A percentile compares a stretch with the other conserved stretches of the same genome.
Evolutionary conservation across 2,113 vertebrate species (phyloP).

Genomic region (Eleginops maclovinus): DNA sequence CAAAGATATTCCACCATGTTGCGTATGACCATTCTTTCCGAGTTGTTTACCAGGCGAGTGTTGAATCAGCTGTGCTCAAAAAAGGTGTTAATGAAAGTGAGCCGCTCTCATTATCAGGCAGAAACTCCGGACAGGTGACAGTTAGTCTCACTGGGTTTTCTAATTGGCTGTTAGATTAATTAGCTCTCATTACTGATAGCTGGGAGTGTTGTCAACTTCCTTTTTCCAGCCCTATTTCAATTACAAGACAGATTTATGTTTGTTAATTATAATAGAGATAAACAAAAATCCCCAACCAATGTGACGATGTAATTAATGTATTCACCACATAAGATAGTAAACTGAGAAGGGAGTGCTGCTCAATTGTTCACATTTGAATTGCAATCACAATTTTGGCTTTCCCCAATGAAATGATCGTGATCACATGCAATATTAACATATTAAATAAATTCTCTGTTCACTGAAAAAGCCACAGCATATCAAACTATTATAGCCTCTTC

Average conservation of each 20-base stretch:
- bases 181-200: slow-evolving; percentile 7
- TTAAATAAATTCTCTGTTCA: too few relatives aligned
- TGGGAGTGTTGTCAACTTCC: background rate
- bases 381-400: too few relatives aligned
- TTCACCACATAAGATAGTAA: background rate
- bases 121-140: slow-evolving; percentile 12
- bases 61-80: slow-evolving; percentile 27
- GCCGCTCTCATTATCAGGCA: slow-evolving; percentile 6
- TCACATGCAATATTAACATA: too few relatives aligned
- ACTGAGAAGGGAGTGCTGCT: background rate
- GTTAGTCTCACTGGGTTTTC: slow-evolving; percentile 16
- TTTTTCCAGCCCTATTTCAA: background rate
- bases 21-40: background rate
- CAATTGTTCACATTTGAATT: too few relatives aligned
- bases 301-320: background rate
- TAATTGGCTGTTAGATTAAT: slow-evolving; percentile 38
- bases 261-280: too few relatives aligned
- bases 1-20: background rate
- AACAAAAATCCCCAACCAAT: background rate
- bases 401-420: too few relatives aligned
- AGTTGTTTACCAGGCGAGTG: background rate
- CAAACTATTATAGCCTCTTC: too few relatives aligned
- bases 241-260: accelerated
- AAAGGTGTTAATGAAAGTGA: slow-evolving; percentile 10
- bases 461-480: too few relatives aligned